phyloP scores from a whole-genome alignment of 2,888 invertebrate genomes.

The Platycheirus albimanus region DNA sequence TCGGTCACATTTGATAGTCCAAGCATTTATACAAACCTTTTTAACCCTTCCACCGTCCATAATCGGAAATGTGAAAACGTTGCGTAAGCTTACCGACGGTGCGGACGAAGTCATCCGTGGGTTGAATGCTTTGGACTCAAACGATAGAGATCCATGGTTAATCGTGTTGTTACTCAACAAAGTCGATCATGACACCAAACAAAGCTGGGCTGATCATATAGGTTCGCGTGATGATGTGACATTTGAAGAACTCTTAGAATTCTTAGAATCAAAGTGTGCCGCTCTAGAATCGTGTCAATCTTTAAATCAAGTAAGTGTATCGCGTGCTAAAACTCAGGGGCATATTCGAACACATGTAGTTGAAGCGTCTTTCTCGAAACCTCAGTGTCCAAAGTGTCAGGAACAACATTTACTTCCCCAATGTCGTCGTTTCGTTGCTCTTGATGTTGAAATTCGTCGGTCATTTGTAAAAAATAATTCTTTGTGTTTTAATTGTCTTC shows the following conservation, averaged over 20 bases:
- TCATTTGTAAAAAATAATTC: too few relatives aligned
- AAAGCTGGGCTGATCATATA: constrained; percentile 10
- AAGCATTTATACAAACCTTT: constrained; percentile 56
- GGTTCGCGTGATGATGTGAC: not conserved
- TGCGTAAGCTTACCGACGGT: not conserved
- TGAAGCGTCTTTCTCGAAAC: too few relatives aligned
- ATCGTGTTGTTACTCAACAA: constrained; percentile 6
- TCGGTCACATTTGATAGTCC: constrained; percentile 50
- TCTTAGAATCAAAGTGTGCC: constrained; percentile 5
- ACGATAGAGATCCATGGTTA: constrained; percentile 14
- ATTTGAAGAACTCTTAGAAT: not conserved
- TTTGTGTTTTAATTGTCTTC: too few relatives aligned
- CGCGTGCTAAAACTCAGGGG: not conserved
- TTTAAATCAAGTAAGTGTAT: constrained; percentile 1
- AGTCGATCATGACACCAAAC: constrained; percentile 20
- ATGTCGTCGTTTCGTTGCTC: too few relatives aligned
- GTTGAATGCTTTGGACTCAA: constrained; percentile 8
- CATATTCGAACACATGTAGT: not conserved
- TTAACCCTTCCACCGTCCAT: constrained; percentile 20
- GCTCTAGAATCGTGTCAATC: constrained; percentile 29
- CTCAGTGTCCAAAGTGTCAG: too few relatives aligned
- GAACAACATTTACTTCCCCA: too few relatives aligned
- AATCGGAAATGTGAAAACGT: not conserved
- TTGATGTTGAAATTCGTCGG: too few relatives aligned
- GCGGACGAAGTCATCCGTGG: constrained; percentile 13